Evolutionary conservation across 2,113 vertebrate species (phyloP).

Genomic region (Neomonachus schauinslandi): DNA sequence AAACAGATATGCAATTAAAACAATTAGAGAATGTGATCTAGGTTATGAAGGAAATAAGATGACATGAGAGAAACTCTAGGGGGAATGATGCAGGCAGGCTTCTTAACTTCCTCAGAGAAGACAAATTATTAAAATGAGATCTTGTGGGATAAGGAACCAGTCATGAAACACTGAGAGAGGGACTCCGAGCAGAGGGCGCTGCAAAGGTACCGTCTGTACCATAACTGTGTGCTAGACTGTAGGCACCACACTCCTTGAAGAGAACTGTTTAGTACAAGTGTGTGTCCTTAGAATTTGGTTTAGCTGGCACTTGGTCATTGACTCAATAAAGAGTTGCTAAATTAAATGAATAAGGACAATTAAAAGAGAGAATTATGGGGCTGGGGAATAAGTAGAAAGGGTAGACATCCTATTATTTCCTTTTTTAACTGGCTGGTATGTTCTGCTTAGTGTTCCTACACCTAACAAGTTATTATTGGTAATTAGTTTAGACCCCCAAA

Average conservation of each 20-base stretch:
- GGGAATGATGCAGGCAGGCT: background rate
- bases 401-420: background rate
- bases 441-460: background rate
- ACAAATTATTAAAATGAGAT: slow-evolving; percentile 14
- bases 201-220: background rate
- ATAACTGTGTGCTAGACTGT: background rate
- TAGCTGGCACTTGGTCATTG: background rate
- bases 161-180: background rate
- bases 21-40: background rate
- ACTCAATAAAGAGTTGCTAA: background rate
- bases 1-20: background rate
- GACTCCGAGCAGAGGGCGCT: background rate
- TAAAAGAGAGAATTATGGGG: background rate
- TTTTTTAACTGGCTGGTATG: background rate
- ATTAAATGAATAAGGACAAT: slow-evolving; percentile 40
- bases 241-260: background rate
- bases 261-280: background rate
- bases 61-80: background rate
- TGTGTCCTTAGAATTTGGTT: background rate
- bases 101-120: background rate
- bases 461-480: background rate
- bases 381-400: background rate
- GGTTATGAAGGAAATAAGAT: background rate
- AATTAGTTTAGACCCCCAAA: background rate
- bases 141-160: background rate